phyloP scores from a whole-genome alignment of 1,140 invertebrate species.

The Eumaeus atala region DNA sequence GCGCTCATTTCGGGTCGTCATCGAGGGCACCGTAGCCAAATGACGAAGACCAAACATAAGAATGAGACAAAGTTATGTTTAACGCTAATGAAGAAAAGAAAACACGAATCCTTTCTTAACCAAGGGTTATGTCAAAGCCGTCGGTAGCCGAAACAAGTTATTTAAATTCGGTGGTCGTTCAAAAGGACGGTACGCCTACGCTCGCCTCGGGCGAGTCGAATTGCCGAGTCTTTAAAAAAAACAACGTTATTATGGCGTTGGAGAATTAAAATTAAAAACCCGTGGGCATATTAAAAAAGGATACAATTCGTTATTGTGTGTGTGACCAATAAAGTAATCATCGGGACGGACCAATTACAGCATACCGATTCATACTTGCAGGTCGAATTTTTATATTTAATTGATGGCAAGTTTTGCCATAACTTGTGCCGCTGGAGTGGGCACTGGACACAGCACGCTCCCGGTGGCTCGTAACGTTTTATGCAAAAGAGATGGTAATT shows the following conservation, averaged over 20 bases:
- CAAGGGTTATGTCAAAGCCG: slow-evolving; percentile 57
- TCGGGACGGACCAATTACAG: slow-evolving; percentile 56
- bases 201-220: slow-evolving; percentile 24
- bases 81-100: slow-evolving; percentile 36
- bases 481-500: slow-evolving; percentile 65
- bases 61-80: slow-evolving; percentile 32
- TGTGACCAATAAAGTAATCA: slow-evolving; percentile 67
- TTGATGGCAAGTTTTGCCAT: slow-evolving; percentile 42
- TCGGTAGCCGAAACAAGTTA: slow-evolving; percentile 63
- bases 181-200: slow-evolving; percentile 42
- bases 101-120: slow-evolving; percentile 33
- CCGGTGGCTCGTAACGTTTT: slow-evolving; percentile 35
- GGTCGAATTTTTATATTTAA: slow-evolving; percentile 65
- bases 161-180: slow-evolving; percentile 57
- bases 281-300: slow-evolving; percentile 35
- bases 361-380: slow-evolving; percentile 46
- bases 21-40: slow-evolving; percentile 42
- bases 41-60: slow-evolving; percentile 21
- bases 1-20: slow-evolving; percentile 38
- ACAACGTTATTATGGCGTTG: slow-evolving; percentile 31
- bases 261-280: slow-evolving; percentile 49
- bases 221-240: slow-evolving; percentile 26
- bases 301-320: slow-evolving; percentile 37
- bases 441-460: slow-evolving; percentile 24
- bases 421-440: slow-evolving; percentile 29